A percentile compares a stretch with the other conserved stretches of the same genome.
Evolutionary conservation across 2,888 invertebrate species (phyloP).

Genomic region (Caradrina clavipalpis): DNA sequence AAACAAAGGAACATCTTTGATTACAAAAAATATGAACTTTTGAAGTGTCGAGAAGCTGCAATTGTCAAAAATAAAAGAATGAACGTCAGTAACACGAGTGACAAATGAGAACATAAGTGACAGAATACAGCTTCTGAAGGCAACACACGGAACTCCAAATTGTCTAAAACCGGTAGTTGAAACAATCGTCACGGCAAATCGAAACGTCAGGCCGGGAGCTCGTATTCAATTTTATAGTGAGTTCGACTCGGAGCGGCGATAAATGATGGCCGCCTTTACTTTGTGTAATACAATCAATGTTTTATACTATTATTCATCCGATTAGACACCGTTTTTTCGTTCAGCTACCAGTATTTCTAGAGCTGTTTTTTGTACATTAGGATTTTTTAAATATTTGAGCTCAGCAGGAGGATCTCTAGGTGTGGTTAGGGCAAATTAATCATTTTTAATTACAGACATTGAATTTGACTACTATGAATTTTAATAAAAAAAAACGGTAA

Average conservation of each 20-base stretch:
- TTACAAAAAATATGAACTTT: conserved; percentile 2
- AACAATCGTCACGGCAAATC: conserved; percentile 84
- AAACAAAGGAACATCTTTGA: conserved; percentile 10
- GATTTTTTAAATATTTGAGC: conserved; percentile 60
- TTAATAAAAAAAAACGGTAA: background rate
- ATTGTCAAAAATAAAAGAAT: conserved; percentile 37
- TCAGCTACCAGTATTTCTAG: conserved; percentile 62
- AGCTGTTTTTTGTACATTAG: conserved; percentile 44
- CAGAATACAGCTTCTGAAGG: conserved; percentile 60
- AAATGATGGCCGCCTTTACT: conserved; percentile 71
- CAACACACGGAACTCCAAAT: conserved; percentile 75
- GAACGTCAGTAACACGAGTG: conserved; percentile 41
- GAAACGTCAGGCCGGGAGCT: conserved; percentile 74
- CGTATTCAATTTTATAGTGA: conserved; percentile 76
- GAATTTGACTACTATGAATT: background rate
- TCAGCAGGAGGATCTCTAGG: conserved; percentile 37
- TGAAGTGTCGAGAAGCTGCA: conserved; percentile 14
- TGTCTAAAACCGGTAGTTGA: conserved; percentile 85
- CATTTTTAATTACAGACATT: conserved; percentile 20
- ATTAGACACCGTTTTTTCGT: conserved; percentile 65
- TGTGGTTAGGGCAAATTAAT: conserved; percentile 23
- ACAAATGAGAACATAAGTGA: conserved; percentile 62
- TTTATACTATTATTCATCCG: conserved; percentile 70
- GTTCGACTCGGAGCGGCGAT: conserved; percentile 69
- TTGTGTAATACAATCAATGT: conserved; percentile 71